A percentile compares a stretch with the other conserved stretches of the same genome.
Evolutionary conservation across 2,797 vertebrate genomes (phyloP).

Genomic region (Eremophila alpestris): DNA sequence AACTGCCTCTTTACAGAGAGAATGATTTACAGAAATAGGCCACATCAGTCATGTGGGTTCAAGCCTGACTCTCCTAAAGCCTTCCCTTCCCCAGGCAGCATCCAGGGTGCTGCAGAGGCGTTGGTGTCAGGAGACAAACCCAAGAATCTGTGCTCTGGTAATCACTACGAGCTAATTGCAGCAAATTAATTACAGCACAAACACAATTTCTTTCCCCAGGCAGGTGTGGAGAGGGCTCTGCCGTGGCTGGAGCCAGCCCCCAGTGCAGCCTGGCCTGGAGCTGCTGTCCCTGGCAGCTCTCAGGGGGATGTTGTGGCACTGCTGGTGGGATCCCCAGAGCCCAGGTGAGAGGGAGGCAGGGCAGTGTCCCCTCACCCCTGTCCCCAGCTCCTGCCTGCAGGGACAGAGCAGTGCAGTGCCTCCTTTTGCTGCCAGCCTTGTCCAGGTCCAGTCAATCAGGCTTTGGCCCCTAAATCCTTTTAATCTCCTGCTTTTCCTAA

Average conservation of each 20-base stretch:
- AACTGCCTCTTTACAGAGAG: slow-evolving; percentile 28
- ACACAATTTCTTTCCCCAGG: not conserved
- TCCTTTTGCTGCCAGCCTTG: not conserved
- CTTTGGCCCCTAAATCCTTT: slow-evolving; percentile 21
- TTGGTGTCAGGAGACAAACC: not conserved
- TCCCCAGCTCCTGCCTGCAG: not conserved
- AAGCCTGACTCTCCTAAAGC: not conserved
- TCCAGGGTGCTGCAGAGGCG: not conserved
- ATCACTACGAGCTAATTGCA: slow-evolving; percentile 30
- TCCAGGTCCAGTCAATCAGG: not conserved
- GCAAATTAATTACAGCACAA: slow-evolving; percentile 35
- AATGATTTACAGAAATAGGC: not conserved
- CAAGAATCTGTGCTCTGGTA: not conserved
- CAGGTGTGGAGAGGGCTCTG: not conserved
- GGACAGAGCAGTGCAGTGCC: not conserved
- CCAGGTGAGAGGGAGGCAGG: not conserved
- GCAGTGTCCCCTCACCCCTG: not conserved
- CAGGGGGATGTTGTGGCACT: not conserved
- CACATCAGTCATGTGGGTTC: not conserved
- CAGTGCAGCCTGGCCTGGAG: not conserved
- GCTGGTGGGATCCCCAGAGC: accelerated
- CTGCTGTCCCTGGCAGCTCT: not conserved
- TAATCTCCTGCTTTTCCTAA: slow-evolving; percentile 22
- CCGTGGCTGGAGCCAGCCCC: not conserved
- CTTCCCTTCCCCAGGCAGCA: not conserved